These are phyloP conservation scores for Chionoecetes opilio DNA, from an alignment of 1,140 invertebrate species.

Conservation along the genomic window DNA sequence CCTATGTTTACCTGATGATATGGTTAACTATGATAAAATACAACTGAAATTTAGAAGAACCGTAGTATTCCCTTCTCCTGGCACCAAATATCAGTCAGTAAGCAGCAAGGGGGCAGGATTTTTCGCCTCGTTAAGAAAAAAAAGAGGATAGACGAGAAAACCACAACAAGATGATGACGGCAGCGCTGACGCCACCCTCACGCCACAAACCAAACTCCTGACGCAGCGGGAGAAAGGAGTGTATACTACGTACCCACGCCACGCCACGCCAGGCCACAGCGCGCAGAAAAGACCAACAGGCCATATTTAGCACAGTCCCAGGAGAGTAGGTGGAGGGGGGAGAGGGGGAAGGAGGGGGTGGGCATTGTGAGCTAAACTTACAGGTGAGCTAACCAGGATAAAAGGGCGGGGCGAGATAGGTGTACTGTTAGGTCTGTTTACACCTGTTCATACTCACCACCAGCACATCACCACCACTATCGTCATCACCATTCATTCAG, in stretches of 20 bases:
- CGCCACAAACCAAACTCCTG: background rate
- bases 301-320: constrained; percentile 48
- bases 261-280: background rate
- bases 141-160: background rate
- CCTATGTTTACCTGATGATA: too few relatives aligned
- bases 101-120: too few relatives aligned
- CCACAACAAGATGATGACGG: background rate
- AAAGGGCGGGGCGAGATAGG: constrained; percentile 12
- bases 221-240: background rate
- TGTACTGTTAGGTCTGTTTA: background rate
- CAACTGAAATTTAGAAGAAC: too few relatives aligned
- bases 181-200: background rate
- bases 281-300: constrained; percentile 14
- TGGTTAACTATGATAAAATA: too few relatives aligned
- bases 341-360: background rate
- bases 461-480: background rate
- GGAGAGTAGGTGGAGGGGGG: background rate
- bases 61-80: too few relatives aligned
- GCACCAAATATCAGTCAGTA: too few relatives aligned
- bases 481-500: too few relatives aligned
- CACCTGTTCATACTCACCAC: background rate
- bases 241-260: background rate
- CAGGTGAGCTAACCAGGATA: constrained; percentile 43
- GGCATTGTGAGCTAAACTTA: constrained; percentile 46
- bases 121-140: too few relatives aligned